Conservation (phyloP, 2,888 invertebrate genomes). For the Byasa hedistus region DNA sequence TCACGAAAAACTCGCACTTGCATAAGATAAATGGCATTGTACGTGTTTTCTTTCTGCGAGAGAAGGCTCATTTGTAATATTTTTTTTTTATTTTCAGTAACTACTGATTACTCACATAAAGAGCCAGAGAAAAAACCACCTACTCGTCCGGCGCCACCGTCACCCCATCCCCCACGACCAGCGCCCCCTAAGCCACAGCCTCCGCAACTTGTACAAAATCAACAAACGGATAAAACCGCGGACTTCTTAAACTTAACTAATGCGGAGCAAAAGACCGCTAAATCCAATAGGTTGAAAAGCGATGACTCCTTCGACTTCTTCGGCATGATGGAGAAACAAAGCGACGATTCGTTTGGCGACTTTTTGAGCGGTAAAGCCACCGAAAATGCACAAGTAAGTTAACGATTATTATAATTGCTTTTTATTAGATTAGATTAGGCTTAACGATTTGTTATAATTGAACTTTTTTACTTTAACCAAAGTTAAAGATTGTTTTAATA, state of each 20-base stretch:
- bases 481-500: no score
- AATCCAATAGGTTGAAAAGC: conserved; percentile 52
- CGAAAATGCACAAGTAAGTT: conserved; percentile 45
- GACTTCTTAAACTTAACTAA: conserved; percentile 61
- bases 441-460: no score
- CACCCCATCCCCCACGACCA: conserved; percentile 36
- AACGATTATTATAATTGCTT: no score
- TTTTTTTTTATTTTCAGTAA: conserved; percentile 49
- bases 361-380: conserved; percentile 60
- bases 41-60: no score
- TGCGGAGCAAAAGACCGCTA: conserved; percentile 36
- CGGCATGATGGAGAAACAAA: conserved; percentile 78
- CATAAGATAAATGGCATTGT: no score
- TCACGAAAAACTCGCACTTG: no score
- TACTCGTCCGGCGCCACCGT: conserved; percentile 46
- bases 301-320: conserved; percentile 81
- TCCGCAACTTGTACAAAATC: conserved; percentile 29
- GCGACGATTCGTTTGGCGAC: conserved; percentile 70
- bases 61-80: neutral
- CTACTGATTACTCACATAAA: conserved; percentile 56
- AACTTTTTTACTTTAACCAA: no score
- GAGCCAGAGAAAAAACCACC: conserved; percentile 56
- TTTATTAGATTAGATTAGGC: no score
- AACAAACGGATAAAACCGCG: conserved; percentile 43
- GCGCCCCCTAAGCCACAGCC: conserved; percentile 43